These are phyloP conservation scores for Nothocercus nigrocapillus DNA, from an alignment of 2,113 vertebrate species.

Conservation along the genomic window DNA sequence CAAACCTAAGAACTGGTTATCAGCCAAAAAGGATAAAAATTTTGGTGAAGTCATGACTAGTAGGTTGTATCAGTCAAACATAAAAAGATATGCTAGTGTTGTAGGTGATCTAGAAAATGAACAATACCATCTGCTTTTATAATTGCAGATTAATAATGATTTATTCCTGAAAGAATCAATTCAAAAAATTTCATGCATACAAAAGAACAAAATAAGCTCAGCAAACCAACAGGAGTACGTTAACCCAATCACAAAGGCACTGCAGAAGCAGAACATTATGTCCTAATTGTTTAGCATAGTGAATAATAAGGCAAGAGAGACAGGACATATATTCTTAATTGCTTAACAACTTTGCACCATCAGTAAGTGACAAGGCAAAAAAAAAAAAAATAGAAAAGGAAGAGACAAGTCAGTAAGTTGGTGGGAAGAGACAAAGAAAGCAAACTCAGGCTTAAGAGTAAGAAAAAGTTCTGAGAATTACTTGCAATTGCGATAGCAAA, in stretches of 20 bases:
- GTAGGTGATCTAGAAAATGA: slow-evolving; percentile 16
- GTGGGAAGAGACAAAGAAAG: background rate
- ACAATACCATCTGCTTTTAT: slow-evolving; percentile 2
- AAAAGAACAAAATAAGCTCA: background rate
- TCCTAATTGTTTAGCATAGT: background rate
- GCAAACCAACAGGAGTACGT: background rate
- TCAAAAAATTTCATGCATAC: background rate
- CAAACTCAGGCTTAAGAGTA: background rate
- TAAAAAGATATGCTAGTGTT: background rate
- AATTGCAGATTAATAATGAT: slow-evolving; percentile 22
- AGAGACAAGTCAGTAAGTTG: background rate
- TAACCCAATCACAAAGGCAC: background rate
- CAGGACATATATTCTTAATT: background rate
- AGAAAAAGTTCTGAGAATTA: slow-evolving; percentile 54
- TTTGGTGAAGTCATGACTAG: slow-evolving; percentile 46
- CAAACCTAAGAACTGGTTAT: slow-evolving; percentile 64
- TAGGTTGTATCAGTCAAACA: slow-evolving; percentile 57
- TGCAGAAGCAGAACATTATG: background rate
- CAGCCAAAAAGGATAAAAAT: slow-evolving; percentile 68
- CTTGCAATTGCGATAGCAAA: slow-evolving; percentile 19
- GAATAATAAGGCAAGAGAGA: background rate
- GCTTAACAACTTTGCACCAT: background rate
- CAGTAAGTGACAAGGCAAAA: background rate
- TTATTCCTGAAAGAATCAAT: background rate
- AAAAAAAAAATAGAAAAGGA: background rate